These are phyloP conservation scores for Drosophila koepferae DNA, from an alignment of 2,888 invertebrate species.

Conservation along the genomic window DNA sequence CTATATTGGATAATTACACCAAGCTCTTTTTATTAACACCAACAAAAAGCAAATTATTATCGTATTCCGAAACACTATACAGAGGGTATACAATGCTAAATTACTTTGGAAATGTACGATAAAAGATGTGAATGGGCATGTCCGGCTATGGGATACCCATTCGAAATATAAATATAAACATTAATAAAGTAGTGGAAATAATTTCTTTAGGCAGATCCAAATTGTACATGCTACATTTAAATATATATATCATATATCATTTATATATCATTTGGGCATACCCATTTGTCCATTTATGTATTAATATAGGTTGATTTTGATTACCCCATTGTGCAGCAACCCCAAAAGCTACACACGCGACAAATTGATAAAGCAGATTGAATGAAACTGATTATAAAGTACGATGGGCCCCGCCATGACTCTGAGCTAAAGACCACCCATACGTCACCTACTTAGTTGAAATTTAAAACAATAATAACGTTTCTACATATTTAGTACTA, in stretches of 20 bases:
- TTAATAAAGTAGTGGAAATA: too few species aligned
- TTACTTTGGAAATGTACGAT: neutral
- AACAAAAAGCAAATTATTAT: neutral
- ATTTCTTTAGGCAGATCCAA: too few species aligned
- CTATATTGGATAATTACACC: neutral
- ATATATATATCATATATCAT: too few species aligned
- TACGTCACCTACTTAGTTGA: neutral
- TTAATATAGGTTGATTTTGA: slow-evolving; percentile 36
- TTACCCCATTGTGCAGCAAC: slow-evolving; percentile 5
- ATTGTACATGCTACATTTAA: too few species aligned
- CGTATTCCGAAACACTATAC: neutral
- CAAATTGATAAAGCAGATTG: slow-evolving; percentile 16
- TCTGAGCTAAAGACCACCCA: neutral
- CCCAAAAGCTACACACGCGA: slow-evolving; percentile 25
- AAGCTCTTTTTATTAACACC: neutral
- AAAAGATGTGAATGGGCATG: neutral
- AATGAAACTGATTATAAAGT: neutral
- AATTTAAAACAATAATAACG: neutral
- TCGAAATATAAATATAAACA: too few species aligned
- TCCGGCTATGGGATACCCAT: neutral
- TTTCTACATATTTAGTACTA: neutral
- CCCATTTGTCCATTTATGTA: neutral
- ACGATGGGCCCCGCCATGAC: neutral
- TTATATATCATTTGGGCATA: neutral
- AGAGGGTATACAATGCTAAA: neutral